Percentiles rank a stretch among this genome's conserved stretches.
These are phyloP conservation scores for Drosophila kurseongensis DNA, from an alignment of 1,140 invertebrate species.

Conservation along the genomic window DNA sequence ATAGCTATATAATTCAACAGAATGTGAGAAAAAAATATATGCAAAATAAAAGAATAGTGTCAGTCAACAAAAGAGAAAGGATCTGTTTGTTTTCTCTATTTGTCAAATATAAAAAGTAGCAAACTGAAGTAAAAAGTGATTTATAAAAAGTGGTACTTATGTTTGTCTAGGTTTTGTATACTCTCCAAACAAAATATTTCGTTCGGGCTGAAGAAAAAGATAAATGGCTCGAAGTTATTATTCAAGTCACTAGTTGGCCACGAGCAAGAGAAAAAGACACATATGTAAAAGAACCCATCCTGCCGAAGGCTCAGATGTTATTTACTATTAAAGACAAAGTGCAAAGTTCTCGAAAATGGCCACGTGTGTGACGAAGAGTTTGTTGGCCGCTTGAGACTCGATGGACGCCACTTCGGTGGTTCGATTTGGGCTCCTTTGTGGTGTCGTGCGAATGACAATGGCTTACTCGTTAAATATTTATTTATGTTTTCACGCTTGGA, in stretches of 20 bases:
- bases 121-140: background rate
- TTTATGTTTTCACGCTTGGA: slow-evolving; percentile 57
- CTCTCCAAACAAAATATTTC: background rate
- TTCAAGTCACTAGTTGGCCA: slow-evolving; percentile 38
- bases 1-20: slow-evolving; percentile 2
- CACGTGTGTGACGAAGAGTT: slow-evolving; percentile 44
- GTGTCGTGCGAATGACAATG: slow-evolving; percentile 42
- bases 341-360: slow-evolving; percentile 51
- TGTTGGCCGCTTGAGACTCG: slow-evolving; percentile 45
- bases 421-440: slow-evolving; percentile 28
- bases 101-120: background rate
- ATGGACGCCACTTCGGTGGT: slow-evolving; percentile 13
- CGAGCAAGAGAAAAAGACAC: slow-evolving; percentile 8
- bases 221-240: slow-evolving; percentile 48
- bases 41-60: slow-evolving; percentile 1
- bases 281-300: slow-evolving; percentile 9
- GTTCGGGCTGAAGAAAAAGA: slow-evolving; percentile 5
- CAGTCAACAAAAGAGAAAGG: background rate
- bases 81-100: background rate
- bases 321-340: slow-evolving; percentile 47
- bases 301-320: slow-evolving; percentile 30
- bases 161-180: background rate
- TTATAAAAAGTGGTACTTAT: background rate
- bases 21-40: background rate
- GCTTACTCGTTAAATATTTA: slow-evolving; percentile 65